These are phyloP conservation scores for Clarias gariepinus DNA, from an alignment of 2,113 vertebrate species.

Conservation along the genomic window DNA sequence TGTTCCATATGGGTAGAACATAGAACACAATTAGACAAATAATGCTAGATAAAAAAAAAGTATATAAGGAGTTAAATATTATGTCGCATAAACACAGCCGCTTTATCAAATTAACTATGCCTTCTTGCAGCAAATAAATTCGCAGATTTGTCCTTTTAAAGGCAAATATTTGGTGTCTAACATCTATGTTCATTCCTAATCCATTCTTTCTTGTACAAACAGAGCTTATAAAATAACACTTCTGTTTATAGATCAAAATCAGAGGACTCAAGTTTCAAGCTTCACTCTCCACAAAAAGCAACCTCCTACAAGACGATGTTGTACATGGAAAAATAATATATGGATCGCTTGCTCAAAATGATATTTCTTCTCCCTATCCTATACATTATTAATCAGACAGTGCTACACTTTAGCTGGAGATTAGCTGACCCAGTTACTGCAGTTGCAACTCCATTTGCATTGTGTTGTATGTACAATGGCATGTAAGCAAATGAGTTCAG, in stretches of 20 bases:
- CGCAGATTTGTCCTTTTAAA: conserved; percentile 3
- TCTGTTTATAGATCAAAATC: conserved; percentile 34
- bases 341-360: conserved; percentile 45
- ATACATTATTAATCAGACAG: conserved; percentile 64
- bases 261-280: conserved; percentile 18
- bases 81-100: background rate
- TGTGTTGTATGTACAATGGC: conserved; percentile 44
- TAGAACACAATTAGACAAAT: background rate
- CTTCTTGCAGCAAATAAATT: background rate
- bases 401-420: conserved; percentile 63
- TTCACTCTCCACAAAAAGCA: conserved; percentile 20
- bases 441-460: conserved; percentile 46
- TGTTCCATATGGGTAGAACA: background rate
- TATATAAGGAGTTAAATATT: background rate
- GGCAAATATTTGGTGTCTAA: background rate
- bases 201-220: conserved; percentile 14
- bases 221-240: conserved; percentile 32
- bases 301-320: background rate
- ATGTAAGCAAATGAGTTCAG: conserved; percentile 13
- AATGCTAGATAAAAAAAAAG: background rate
- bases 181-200: background rate
- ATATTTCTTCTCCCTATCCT: conserved; percentile 50
- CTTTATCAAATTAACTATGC: background rate
- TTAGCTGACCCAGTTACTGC: conserved; percentile 65
- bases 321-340: background rate